Evolutionary conservation across 1,140 invertebrate species (phyloP), one percentile per base, ranked within the genome.

Genomic region (Pseudachorutes palmiensis): DNA sequence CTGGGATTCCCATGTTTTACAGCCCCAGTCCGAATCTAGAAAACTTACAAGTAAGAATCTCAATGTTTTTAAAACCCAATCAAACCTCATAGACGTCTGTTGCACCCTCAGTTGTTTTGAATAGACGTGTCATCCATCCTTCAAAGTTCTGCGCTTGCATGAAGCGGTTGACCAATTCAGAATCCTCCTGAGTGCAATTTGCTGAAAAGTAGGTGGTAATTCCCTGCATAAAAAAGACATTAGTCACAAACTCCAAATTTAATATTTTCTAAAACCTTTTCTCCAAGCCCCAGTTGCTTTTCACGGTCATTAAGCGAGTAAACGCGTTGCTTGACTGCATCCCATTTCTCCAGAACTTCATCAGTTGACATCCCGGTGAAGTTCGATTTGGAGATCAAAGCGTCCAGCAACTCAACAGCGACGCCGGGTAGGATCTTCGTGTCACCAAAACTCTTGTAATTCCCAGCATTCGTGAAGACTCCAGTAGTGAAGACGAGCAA

Each of bases 371-470:
- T 76, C 2, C 67, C 64, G 28, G 33, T 28, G 14, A 68, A 26
- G 28, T 58, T 14, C 2, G 70, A 62, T 3, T 49, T 62, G 9
- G 48, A 33, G 2, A 96, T 76, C 61, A 96, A 81, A 1, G 76
- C 73, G 75, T 89, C 87, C 74, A 96, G 86, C 71, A 88, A 86
- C 0, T 86, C 82, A 75, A 84, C 80, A 1, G 85, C 77, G n/a
- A 97, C 76, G 76, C 89, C 88, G 14, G 94, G 94, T 73, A 97
- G 85, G 75, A 97, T 89, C 81, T 98, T 98, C 32, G 86, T 88
- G 78, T 97, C 93, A 12, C 94, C 94, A 83, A 95, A 95, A 22
- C 88, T 85, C 78, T 94, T 95, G 77, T 97, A 98, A 79, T 98
- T 97, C 29, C 94, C 94, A 76, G 87, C 82, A 78, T 95, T 94